Evolutionary conservation across 2,888 invertebrate species (phyloP), one percentile per base, ranked within the genome.

Genomic region (Anoncus sp.): DNA sequence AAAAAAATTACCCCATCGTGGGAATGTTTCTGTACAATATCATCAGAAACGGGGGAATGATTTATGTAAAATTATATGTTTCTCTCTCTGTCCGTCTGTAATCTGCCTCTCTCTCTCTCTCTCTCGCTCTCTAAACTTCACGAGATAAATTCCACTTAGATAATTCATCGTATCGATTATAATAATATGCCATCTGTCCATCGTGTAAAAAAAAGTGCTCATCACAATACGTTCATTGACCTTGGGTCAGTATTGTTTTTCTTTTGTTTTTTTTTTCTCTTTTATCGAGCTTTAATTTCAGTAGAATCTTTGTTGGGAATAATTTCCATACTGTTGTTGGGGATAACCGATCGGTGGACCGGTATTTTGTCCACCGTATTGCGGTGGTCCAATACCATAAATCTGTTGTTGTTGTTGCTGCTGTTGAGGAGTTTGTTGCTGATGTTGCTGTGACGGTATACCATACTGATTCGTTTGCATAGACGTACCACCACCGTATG

Each of bases 301-400:
- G 80, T 90, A 91, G 75, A 90, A 91, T 78, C 89, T 87, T 75
- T 88, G 88, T 69, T 90, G 90, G 24, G 85, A 76, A 49, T 89
- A 90, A 81, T 87, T 88, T 22, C 87, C 87, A 62, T 89, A 91
- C 22, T 87, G 88, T 67, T 84, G 88, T 47, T 86, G 89, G 2
- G 88, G 81, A 76, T 88, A 90, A 38, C 85, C 82, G 18, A 82
- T 75, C 1, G 82, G 51, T 1, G 83, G 45, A 24, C 66, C 77
- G 12, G 85, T 59, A 14, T 80, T 83, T 10, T 84, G 80, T 31
- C 84, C 83, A 38, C 84, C 83, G 53, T 88, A 90, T 43, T 83
- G 87, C 9, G 51, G 16, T n/a, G 86, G 71, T n/a, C 66, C 49
- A 3, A 70, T 53, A 4, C 85, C 85, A 57, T 87, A 88, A 22